Evolutionary conservation across 1,140 invertebrate species (phyloP), one percentile per base, ranked within the genome.

Genomic region (Campodea augens): DNA sequence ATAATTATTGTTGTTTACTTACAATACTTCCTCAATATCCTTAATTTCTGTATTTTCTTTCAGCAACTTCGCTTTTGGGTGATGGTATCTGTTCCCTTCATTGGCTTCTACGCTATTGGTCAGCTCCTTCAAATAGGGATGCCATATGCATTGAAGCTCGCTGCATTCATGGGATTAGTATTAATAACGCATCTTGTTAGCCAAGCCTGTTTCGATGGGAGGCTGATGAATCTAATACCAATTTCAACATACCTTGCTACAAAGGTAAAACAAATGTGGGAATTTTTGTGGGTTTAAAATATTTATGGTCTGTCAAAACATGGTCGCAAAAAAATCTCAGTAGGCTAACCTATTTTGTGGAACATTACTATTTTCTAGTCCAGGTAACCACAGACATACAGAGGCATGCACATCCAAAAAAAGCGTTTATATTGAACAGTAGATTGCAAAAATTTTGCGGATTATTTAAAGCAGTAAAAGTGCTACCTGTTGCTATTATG

Each of bases 241-340:
- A 75, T 96, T 51, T 82, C 84, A 50, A 75, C 93, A 48, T 96
- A 96, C 64, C 65, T 96, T 54, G 84, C 88, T 3, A 92, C 90
- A 5, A 96, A 96, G 73, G 73, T 73, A 53, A 54, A 50, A 48
- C 15, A 38, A 47, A 37, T n/a, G n/a, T n/a, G n/a, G n/a, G n/a
- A n/a, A n/a, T n/a, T n/a, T n/a, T n/a, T n/a, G n/a, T n/a, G n/a
- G 41, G 41, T 20, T 43, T 18, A 22, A 43, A 21, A 43, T 27
- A 21, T 43, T 13, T 21, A 24, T 21, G 18, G 13, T 43, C 19
- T 15, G 10, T 43, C 12, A n/a, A n/a, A n/a, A n/a, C n/a, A n/a
- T n/a, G n/a, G n/a, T n/a, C n/a, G n/a, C n/a, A n/a, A n/a, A n/a
- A n/a, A n/a, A n/a, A n/a, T n/a, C n/a, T n/a, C n/a, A n/a, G n/a